Base-by-base conservation (phyloP, 2,113 vertebrate species). In the Arothron firmamentum region DNA sequence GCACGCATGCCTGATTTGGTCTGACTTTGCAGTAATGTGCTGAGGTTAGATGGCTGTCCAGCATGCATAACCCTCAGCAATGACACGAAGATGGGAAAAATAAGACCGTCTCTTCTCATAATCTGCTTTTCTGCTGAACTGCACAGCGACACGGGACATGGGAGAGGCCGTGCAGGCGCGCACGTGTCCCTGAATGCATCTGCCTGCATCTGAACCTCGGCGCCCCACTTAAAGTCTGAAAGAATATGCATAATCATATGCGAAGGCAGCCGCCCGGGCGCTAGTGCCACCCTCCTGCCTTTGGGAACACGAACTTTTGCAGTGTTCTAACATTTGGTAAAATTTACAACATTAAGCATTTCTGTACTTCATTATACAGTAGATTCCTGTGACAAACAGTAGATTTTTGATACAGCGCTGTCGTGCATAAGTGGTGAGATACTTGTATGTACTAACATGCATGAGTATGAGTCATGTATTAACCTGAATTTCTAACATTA, bases 61-160 rank as follows among this genome's bases (percentile, higher is more conserved):
- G 53, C 65, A 59, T 56, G 74, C 66, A 62, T 80, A 70, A 85
- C 70, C 80, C 70, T 67, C 47, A 34, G 85, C 80, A 80, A 69
- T 68, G 70, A 74, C 66, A 74, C 52, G 41, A 54, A 74, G 62
- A 78, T 73, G 28, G 28, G 70, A 79, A 78, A 78, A 80, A 71
- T 75, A 81, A 80, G 50, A 70, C 67, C 75, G 80, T 81, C 76
- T 74, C 61, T 70, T 75, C 62, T 70, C 45, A 83, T 83, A 72
- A 78, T 75, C 66, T 60, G 74, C 64, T 48, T 52, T 23, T 59
- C 54, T 58, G 57, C 72, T 81, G 69, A 80, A 52, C 70, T 42
- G 62, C 74, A 71, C 38, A 57, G 65, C 47, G 21, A 65, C 65
- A 78, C 56, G 65, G 62, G 56, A 82, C 41, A 42, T 38, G 2